Conservation (phyloP, 2,797 vertebrate genomes). For the Gallinago stenura region DNA sequence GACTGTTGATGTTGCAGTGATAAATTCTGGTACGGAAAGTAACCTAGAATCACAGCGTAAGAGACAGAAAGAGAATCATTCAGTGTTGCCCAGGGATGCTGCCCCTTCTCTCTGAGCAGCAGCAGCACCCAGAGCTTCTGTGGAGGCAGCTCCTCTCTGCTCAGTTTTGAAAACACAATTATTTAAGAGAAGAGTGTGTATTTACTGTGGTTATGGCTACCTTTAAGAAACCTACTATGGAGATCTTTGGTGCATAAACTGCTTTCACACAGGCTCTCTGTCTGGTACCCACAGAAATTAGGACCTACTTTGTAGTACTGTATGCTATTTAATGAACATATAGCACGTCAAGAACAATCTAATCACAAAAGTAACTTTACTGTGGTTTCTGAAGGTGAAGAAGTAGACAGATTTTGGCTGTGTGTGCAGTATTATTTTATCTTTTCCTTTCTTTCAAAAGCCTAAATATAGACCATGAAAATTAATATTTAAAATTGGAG, state of each 20-base stretch:
- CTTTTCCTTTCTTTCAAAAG: not conserved
- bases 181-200: not conserved
- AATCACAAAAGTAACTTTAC: not conserved
- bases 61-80: not conserved
- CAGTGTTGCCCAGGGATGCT: not conserved
- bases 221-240: not conserved
- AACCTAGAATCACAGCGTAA: conserved; percentile 78
- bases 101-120: not conserved
- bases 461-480: not conserved
- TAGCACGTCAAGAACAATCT: not conserved
- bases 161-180: not conserved
- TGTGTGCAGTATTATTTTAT: not conserved
- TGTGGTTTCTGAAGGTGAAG: not conserved
- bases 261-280: not conserved
- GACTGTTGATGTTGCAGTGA: conserved; percentile 95
- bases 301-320: not conserved
- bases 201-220: not conserved
- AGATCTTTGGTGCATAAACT: not conserved
- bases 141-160: not conserved
- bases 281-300: not conserved
- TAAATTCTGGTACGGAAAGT: conserved; percentile 93
- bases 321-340: not conserved
- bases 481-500: not conserved
- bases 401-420: not conserved
- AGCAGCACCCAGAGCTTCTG: not conserved